Percentiles rank a stretch among this genome's conserved stretches.
These are phyloP conservation scores for Struthidea cinerea DNA, from an alignment of 2,113 vertebrate genomes.

Conservation along the genomic window DNA sequence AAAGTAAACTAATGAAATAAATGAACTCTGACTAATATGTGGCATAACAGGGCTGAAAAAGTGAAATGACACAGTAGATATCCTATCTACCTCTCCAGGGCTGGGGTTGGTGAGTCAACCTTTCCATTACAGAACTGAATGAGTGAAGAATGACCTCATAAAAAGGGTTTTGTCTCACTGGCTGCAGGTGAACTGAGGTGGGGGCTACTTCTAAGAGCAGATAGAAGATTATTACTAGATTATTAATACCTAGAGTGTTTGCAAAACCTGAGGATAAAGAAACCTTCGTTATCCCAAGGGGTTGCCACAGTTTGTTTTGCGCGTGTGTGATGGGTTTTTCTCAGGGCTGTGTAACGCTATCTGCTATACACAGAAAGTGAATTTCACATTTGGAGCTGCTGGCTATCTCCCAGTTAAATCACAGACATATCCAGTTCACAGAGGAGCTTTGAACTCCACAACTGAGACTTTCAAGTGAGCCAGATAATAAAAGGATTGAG, in stretches of 20 bases:
- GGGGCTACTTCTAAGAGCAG: background rate
- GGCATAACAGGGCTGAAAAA: background rate
- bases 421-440: background rate
- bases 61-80: background rate
- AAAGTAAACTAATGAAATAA: slow-evolving; percentile 61
- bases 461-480: background rate
- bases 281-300: background rate
- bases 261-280: background rate
- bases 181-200: background rate
- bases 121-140: background rate
- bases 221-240: background rate
- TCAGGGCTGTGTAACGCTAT: background rate
- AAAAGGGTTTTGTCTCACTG: background rate
- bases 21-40: slow-evolving; percentile 48
- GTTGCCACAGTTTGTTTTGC: background rate
- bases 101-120: background rate
- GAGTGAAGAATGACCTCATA: background rate
- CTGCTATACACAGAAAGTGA: background rate
- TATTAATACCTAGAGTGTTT: background rate
- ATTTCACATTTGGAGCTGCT: background rate
- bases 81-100: background rate
- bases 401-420: background rate
- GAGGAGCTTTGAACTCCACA: background rate
- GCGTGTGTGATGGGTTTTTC: background rate
- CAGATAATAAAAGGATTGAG: background rate